Percentiles rank a stretch among this genome's conserved stretches.
Conservation (phyloP, 2,888 invertebrate genomes). For the Aplocera efformata region DNA sequence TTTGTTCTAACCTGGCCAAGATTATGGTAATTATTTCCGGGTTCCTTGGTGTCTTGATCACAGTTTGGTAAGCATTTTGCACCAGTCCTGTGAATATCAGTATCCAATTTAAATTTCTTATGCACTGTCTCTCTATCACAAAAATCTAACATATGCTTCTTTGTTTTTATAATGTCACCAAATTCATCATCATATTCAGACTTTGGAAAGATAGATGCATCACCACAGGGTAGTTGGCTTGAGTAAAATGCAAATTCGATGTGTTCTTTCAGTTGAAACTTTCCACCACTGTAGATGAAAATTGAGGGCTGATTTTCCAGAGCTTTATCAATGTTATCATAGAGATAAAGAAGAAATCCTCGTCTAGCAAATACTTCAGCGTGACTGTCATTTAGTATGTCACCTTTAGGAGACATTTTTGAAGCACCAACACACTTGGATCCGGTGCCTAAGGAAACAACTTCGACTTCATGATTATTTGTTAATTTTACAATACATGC, state of each 20-base stretch:
- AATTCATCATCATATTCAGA: slow-evolving; percentile 42
- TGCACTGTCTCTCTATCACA: slow-evolving; percentile 31
- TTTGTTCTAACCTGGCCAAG: slow-evolving; percentile 89
- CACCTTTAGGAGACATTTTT: slow-evolving; percentile 83
- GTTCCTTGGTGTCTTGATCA: slow-evolving; percentile 79
- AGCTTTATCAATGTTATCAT: slow-evolving; percentile 79
- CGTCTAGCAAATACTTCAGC: slow-evolving; percentile 94
- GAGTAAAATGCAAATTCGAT: slow-evolving; percentile 91
- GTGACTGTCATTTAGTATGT: slow-evolving; percentile 93
- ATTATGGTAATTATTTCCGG: slow-evolving; percentile 83
- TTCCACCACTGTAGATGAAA: slow-evolving; percentile 43
- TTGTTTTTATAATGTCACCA: slow-evolving; percentile 47
- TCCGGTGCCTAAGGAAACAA: slow-evolving; percentile 93
- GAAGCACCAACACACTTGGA: slow-evolving; percentile 92
- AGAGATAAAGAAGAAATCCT: slow-evolving; percentile 88
- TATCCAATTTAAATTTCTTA: slow-evolving; percentile 41
- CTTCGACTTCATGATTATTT: slow-evolving; percentile 55
- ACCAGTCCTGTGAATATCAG: slow-evolving; percentile 88
- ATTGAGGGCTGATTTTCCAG: slow-evolving; percentile 51
- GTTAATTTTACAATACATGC: slow-evolving; percentile 84
- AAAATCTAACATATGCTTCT: slow-evolving; percentile 42
- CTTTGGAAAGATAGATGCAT: slow-evolving; percentile 91
- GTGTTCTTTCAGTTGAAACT: slow-evolving; percentile 75
- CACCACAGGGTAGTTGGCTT: slow-evolving; percentile 95
- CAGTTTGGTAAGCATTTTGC: slow-evolving; percentile 87